These are phyloP conservation scores for Cinara cedri DNA, from an alignment of 2,888 invertebrate genomes.

Conservation along the genomic window DNA sequence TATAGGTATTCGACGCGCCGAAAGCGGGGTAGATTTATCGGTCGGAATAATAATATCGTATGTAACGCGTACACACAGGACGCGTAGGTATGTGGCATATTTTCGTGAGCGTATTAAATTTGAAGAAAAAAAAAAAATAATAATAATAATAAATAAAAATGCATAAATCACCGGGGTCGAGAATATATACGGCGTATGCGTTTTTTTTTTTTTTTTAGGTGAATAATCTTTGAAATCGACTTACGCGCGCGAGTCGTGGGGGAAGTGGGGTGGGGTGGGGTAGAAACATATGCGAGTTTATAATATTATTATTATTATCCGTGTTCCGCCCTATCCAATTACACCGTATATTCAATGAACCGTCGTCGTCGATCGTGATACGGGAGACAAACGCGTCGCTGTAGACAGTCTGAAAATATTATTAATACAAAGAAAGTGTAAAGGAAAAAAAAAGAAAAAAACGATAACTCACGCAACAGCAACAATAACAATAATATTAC, in stretches of 20 bases:
- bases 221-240: constrained; percentile 53
- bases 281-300: constrained; percentile 21
- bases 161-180: constrained; percentile 43
- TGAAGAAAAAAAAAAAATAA: constrained; percentile 42
- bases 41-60: neutral
- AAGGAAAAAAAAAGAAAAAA: neutral
- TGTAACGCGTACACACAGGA: too few relatives aligned
- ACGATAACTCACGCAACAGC: neutral
- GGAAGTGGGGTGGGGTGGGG: too few relatives aligned
- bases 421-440: neutral
- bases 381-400: neutral
- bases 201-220: constrained; percentile 25
- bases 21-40: constrained; percentile 53
- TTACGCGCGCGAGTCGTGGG: neutral
- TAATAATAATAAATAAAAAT: too few relatives aligned
- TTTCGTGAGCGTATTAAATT: constrained; percentile 53
- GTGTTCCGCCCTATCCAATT: constrained; percentile 45
- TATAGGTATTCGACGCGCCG: neutral
- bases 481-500: neutral
- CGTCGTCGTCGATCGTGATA: constrained; percentile 11
- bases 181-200: neutral
- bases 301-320: too few relatives aligned
- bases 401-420: neutral
- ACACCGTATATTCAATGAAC: constrained; percentile 26
- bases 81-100: constrained; percentile 9